phyloP scores from a whole-genome alignment of 1,140 invertebrate genomes.

The Oedothorax gibbosus region DNA sequence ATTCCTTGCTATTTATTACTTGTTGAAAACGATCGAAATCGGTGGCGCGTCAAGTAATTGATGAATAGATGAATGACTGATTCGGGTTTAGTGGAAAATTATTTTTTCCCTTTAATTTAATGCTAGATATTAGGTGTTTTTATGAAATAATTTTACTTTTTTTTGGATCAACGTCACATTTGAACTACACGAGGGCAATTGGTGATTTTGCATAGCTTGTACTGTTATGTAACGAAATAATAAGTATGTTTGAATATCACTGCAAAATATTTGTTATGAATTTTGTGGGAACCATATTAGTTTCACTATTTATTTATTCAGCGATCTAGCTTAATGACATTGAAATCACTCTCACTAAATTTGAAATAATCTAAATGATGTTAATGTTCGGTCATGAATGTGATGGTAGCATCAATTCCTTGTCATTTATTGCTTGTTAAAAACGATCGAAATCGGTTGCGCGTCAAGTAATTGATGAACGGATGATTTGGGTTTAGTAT shows the following conservation, averaged over 20 bases:
- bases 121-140: too few species aligned
- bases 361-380: constrained; percentile 42
- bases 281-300: too few species aligned
- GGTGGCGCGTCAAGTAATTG: constrained; percentile 19
- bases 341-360: constrained; percentile 22
- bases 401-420: constrained; percentile 49
- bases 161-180: too few species aligned
- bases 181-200: too few species aligned
- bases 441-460: constrained; percentile 25
- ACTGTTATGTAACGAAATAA: too few species aligned
- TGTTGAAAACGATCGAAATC: constrained; percentile 33
- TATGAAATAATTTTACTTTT: too few species aligned
- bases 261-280: too few species aligned
- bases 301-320: too few species aligned
- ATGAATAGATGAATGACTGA: constrained; percentile 2
- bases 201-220: too few species aligned
- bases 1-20: constrained; percentile 40
- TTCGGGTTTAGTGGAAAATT: background rate
- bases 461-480: constrained; percentile 24
- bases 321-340: constrained; percentile 17
- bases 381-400: constrained; percentile 44
- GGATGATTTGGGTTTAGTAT: background rate
- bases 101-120: too few species aligned
- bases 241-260: too few species aligned
- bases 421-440: constrained; percentile 29